Evolutionary conservation across 2,888 invertebrate species (phyloP).

Genomic region (Phortica okadai): DNA sequence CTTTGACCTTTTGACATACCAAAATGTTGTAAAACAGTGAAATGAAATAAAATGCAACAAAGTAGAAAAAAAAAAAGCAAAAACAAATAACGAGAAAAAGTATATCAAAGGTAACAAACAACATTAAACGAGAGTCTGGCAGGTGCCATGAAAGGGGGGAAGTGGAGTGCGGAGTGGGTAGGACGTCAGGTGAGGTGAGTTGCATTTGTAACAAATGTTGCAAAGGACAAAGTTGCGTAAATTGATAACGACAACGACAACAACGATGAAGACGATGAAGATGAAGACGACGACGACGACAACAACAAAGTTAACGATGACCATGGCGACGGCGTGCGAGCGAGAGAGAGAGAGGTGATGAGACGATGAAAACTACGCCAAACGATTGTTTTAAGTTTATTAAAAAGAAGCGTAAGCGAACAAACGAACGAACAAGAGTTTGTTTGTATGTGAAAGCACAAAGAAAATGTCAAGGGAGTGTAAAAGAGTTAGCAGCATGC

Average conservation of each 20-base stretch:
- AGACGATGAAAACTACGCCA: not conserved
- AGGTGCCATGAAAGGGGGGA: slow-evolving; percentile 10
- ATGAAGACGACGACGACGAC: not conserved
- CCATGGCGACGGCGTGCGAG: not conserved
- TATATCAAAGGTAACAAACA: slow-evolving; percentile 31
- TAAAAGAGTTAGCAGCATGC: not conserved
- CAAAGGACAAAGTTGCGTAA: not conserved
- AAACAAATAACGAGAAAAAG: slow-evolving; percentile 19
- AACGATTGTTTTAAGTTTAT: slow-evolving; percentile 3
- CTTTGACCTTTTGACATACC: slow-evolving; percentile 48
- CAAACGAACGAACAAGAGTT: not conserved
- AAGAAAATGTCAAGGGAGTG: too few species aligned
- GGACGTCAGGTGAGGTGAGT: not conserved
- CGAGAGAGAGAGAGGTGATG: not conserved
- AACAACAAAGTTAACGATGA: not conserved
- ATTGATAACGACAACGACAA: too few species aligned
- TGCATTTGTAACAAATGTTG: not conserved
- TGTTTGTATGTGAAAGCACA: too few species aligned
- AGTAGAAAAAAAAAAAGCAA: not conserved
- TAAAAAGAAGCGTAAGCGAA: not conserved
- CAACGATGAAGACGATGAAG: too few species aligned
- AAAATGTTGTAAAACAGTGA: slow-evolving; percentile 8
- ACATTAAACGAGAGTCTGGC: slow-evolving; percentile 20
- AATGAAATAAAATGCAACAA: not conserved
- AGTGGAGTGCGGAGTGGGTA: not conserved